Evolutionary conservation across 2,113 vertebrate genomes (phyloP), one percentile per base, ranked within the genome.

Genomic region (Syrrhaptes paradoxus): DNA sequence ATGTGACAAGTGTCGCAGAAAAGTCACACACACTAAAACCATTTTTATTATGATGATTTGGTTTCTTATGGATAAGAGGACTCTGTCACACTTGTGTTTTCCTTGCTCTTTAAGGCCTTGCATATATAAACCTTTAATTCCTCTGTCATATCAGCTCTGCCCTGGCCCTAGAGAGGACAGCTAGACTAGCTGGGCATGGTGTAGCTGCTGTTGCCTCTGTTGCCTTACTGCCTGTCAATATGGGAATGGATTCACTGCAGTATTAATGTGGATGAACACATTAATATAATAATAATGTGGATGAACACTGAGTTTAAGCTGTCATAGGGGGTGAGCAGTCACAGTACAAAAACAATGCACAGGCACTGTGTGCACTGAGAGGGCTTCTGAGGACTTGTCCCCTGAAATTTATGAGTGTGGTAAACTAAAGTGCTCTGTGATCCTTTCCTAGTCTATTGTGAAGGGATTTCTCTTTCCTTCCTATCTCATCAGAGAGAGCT

Each of bases 241-340:
- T 31, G 80, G 68, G 70, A 89, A 78, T 36, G 36, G 32, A 71
- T 78, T 75, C 12, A 1, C 73, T 80, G 79, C 79, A 92, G 75
- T 68, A 29, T 45, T 80, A 85, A 80, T 63, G 85, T 70, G 72
- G 46, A 80, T 77, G 83, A 95, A 85, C 88, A 94, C 83, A 41
- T 41, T 41, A 41, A 41, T 41, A 13, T 41, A 41, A 41, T 41
- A 41, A 41, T 80, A 85, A 80, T 63, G 85, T 70, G 72, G 46
- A 77, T 77, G 83, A 95, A 85, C 88, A 94, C 54, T 93, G 90
- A 93, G 75, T 55, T 92, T 73, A 86, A 92, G 67, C 79, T 92
- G 85, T 76, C 3, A 1, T 34, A 84, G 28, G 51, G 59, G 52
- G 36, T 58, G 67, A 93, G 75, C 82, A 91, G 58, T 52, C 54